Base-by-base conservation (phyloP, 1,140 invertebrate genomes). In the Melipona quadrifasciata region DNA sequence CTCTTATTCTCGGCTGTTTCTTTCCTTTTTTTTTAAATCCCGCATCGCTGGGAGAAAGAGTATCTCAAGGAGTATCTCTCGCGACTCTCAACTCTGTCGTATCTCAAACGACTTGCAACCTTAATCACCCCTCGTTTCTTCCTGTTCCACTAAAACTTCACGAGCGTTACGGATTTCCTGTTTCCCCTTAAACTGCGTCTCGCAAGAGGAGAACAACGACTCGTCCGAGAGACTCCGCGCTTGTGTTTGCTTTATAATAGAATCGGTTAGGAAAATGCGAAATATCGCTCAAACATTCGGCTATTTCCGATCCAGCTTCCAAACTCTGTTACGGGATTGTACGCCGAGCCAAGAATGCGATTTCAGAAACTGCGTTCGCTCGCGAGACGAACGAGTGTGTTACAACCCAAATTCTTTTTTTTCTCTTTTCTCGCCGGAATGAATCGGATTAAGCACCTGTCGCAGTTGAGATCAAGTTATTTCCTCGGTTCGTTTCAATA, bases 131-230 rank as follows among this genome's bases (percentile, higher is more conserved):
- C 21, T 68, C 39, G 64, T 68, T 68, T 68, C 77, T 79, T 68
- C 77, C 51, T 67, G 77, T 55, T n/a, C 64, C 64, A 79, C 27
- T 79, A 79, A 79, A 79, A 79, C 51, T 79, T 79, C 77, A 68
- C 77, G 64, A 79, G 77, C 64, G 55, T 34, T 68, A 55, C 64
- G 77, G 64, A 79, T 79, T 79, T 79, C 77, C 77, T 79, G 64
- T 55, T 55, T 68, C 65, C 77, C 64, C 34, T 55, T 55, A 79
- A 78, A 53, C 51, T 24, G 64, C 21, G 55, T 55, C 77, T 51
- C 10, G 64, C 16, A 47, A n/a, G 77, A 79, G 68, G 64, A 24
- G 68, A 68, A 79, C 31, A 79, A 68, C 64, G 47, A 19, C 12
- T 47, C 14, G 16, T 39, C 24, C 77, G 21, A n/a, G n/a, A n/a